These are phyloP conservation scores for Percina caprodes DNA, from an alignment of 2,113 vertebrate genomes.

Conservation along the genomic window DNA sequence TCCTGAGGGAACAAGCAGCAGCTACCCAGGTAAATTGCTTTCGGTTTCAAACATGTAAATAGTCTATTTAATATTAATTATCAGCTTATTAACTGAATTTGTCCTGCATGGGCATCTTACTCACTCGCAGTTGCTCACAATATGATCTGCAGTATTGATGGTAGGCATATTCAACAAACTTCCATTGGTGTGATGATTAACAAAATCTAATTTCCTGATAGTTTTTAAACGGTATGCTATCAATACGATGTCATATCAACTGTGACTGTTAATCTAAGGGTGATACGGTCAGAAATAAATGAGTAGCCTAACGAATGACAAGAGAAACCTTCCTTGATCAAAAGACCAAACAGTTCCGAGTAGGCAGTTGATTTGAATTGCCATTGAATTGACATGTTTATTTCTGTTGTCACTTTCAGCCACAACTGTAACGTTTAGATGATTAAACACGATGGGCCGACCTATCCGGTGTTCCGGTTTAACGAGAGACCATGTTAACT, in stretches of 20 bases:
- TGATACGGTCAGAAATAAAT: background rate
- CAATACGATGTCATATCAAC: background rate
- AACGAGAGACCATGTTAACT: too few relatives aligned
- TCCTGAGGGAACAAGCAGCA: constrained; percentile 15
- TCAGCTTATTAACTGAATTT: background rate
- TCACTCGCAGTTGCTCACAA: background rate
- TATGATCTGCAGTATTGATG: constrained; percentile 10
- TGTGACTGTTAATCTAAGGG: background rate
- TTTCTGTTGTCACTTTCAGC: too few relatives aligned
- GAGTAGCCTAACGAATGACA: background rate
- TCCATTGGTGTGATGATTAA: background rate
- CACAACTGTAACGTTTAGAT: too few relatives aligned
- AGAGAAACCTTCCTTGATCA: background rate
- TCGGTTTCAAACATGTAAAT: constrained; percentile 11
- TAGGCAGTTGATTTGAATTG: too few relatives aligned
- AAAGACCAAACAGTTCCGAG: background rate
- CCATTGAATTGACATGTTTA: too few relatives aligned
- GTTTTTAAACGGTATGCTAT: background rate
- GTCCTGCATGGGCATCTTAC: background rate
- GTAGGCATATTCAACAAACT: too few relatives aligned
- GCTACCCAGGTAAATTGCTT: constrained; percentile 48
- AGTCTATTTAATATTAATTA: background rate
- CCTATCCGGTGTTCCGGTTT: too few relatives aligned
- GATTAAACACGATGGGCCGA: too few relatives aligned
- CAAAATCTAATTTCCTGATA: background rate